Evolutionary conservation across 2,113 vertebrate species (phyloP).

Genomic region (Catharus minimus): DNA sequence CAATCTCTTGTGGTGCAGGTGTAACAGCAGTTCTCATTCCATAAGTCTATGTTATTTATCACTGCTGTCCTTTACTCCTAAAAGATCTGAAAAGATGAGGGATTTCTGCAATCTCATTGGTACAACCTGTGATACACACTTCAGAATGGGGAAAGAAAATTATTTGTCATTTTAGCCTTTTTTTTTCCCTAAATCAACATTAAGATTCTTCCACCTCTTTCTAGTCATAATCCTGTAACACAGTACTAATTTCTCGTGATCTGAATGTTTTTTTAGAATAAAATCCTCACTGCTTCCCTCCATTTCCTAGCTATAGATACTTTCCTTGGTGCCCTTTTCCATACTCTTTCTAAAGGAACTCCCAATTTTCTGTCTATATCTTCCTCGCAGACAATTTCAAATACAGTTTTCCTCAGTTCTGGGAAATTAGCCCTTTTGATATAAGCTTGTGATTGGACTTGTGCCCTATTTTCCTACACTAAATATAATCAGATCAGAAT

Average conservation of each 20-base stretch:
- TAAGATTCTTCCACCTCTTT: background rate
- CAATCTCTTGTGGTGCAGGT: background rate
- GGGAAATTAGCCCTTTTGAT: slow-evolving; percentile 9
- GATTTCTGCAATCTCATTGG: background rate
- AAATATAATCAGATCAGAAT: slow-evolving; percentile 29
- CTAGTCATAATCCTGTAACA: background rate
- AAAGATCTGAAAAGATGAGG: background rate
- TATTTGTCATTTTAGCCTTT: background rate
- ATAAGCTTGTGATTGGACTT: background rate
- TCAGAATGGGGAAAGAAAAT: background rate
- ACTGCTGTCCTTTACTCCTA: background rate
- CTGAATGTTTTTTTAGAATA: background rate
- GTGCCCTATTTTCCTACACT: background rate
- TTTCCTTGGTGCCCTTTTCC: background rate
- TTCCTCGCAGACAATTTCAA: background rate
- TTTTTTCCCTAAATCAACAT: background rate
- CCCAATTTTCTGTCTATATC: background rate
- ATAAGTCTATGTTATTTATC: background rate
- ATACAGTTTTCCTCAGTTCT: background rate
- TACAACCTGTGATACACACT: background rate
- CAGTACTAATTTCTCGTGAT: background rate
- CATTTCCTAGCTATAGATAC: background rate
- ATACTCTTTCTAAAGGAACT: background rate
- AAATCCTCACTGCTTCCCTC: background rate
- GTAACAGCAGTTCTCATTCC: background rate